Percentiles rank a stretch among this genome's conserved stretches.
Evolutionary conservation across 2,113 vertebrate genomes (phyloP).

Genomic region (Enhydra lutris): DNA sequence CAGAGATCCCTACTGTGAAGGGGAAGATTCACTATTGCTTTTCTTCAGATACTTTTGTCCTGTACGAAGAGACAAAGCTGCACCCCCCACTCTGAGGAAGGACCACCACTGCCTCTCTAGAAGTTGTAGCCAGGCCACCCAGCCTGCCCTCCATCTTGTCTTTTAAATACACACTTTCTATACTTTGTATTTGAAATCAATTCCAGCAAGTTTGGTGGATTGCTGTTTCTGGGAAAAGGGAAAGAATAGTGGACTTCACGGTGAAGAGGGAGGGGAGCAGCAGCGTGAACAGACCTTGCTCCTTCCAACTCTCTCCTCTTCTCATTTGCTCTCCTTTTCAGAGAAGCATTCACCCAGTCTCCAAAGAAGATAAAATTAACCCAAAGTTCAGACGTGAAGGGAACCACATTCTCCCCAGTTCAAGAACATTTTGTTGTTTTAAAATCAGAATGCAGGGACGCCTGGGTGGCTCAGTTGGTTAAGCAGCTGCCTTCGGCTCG

Average conservation of each 20-base stretch:
- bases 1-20: background rate
- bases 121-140: background rate
- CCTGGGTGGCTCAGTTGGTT: too few species aligned
- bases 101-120: too few species aligned
- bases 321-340: background rate
- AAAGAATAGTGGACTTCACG: background rate
- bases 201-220: background rate
- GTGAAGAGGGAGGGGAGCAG: too few species aligned
- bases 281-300: background rate
- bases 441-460: background rate
- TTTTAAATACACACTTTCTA: background rate
- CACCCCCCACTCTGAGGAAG: background rate
- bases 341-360: background rate
- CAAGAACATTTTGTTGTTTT: background rate
- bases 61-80: background rate
- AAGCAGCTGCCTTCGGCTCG: too few species aligned
- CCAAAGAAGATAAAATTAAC: background rate
- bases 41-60: background rate
- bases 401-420: background rate
- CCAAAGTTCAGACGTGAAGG: background rate
- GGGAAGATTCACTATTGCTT: background rate
- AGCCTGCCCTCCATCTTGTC: too few species aligned
- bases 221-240: background rate
- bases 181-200: background rate
- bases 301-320: background rate